phyloP scores from a whole-genome alignment of 2,113 vertebrate species.

The Bubo bubo region DNA sequence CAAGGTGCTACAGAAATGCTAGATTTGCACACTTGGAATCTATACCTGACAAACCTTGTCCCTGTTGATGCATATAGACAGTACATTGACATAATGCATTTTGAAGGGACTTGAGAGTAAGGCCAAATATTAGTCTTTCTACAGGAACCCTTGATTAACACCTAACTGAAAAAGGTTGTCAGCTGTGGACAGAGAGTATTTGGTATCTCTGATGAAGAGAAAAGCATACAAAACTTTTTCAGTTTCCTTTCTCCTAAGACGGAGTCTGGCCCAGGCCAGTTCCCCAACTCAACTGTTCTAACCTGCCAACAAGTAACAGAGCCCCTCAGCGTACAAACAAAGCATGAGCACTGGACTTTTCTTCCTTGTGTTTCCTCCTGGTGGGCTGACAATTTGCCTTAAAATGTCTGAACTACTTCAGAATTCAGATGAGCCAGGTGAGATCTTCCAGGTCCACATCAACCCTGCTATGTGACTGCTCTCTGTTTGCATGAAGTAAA shows the following conservation, averaged over 20 bases:
- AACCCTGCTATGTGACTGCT: neutral
- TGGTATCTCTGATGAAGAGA: neutral
- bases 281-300: accelerated
- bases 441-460: neutral
- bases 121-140: neutral
- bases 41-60: neutral
- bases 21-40: neutral
- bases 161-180: neutral
- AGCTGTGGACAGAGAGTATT: neutral
- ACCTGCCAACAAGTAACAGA: neutral
- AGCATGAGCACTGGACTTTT: neutral
- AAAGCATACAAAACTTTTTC: neutral
- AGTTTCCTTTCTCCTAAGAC: neutral
- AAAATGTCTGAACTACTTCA: neutral
- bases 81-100: accelerated
- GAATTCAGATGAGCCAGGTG: neutral
- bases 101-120: neutral
- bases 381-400: neutral
- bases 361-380: neutral
- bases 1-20: neutral
- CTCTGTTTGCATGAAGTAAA: neutral
- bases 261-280: neutral
- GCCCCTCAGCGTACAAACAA: no score
- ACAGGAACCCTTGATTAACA: neutral
- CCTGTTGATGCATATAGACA: accelerated